A percentile compares a stretch with the other conserved stretches of the same genome.
phyloP scores from a whole-genome alignment of 1,140 invertebrate genomes.

The Calycopis cecrops region DNA sequence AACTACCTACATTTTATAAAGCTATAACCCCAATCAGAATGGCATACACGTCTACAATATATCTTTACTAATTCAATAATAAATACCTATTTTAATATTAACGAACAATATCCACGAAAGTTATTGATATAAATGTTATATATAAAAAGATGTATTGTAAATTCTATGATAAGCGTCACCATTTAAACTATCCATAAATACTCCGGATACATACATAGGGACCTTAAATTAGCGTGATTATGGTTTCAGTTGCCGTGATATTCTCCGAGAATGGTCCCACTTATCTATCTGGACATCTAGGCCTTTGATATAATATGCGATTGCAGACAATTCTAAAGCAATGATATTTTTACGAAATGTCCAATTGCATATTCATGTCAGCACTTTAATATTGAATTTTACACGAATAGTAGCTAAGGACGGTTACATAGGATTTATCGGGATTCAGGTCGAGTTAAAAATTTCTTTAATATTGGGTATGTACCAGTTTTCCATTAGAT shows the following conservation, averaged over 20 bases:
- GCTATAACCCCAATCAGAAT: conserved; percentile 72
- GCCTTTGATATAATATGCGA: conserved; percentile 20
- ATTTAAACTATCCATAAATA: conserved; percentile 58
- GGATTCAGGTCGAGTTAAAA: no score
- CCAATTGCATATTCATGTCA: no score
- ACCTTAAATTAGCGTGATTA: conserved; percentile 55
- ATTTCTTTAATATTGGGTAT: no score
- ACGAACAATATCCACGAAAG: conserved; percentile 58
- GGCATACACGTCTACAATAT: conserved; percentile 40
- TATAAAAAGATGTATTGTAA: conserved; percentile 66
- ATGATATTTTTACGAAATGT: no score
- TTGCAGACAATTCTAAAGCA: background rate
- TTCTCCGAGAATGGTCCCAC: conserved; percentile 65
- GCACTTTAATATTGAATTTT: no score
- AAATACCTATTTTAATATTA: conserved; percentile 18
- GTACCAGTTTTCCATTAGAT: no score
- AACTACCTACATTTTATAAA: conserved; percentile 66
- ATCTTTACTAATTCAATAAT: conserved; percentile 28
- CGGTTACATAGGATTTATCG: no score
- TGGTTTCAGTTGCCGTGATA: conserved; percentile 54
- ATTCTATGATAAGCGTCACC: conserved; percentile 69
- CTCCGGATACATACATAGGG: conserved; percentile 51
- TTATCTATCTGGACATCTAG: conserved; percentile 55
- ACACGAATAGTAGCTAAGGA: no score
- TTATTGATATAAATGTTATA: conserved; percentile 44